Percentiles rank a stretch among this genome's conserved stretches.
These are phyloP conservation scores for Drosophila tani DNA, from an alignment of 1,140 invertebrate genomes.

Conservation along the genomic window DNA sequence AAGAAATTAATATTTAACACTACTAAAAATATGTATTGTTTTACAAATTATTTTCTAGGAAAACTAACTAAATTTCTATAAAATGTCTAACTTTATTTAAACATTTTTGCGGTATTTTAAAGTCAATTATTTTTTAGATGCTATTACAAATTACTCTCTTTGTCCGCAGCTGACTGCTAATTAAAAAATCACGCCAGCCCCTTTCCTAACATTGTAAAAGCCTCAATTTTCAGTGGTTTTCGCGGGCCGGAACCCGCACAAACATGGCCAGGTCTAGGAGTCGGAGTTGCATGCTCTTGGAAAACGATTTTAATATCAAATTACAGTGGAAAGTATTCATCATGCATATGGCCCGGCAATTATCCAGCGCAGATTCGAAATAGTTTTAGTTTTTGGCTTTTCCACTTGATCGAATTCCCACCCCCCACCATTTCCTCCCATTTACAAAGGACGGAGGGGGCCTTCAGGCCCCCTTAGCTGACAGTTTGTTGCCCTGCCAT, in stretches of 20 bases:
- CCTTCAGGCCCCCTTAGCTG: conserved; percentile 6
- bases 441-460: neutral
- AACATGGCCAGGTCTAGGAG: conserved; percentile 16
- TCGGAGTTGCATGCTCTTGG: conserved; percentile 12
- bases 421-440: neutral
- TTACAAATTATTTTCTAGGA: too few species aligned
- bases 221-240: conserved; percentile 20
- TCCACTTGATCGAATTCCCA: conserved; percentile 46
- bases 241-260: conserved; percentile 13
- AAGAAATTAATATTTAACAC: too few species aligned
- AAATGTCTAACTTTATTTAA: neutral
- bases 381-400: conserved; percentile 57
- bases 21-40: too few species aligned
- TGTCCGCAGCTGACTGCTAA: neutral
- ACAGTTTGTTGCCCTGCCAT: conserved; percentile 53
- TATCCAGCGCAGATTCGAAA: conserved; percentile 39
- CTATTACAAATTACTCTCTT: neutral
- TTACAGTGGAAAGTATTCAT: conserved; percentile 46
- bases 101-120: neutral
- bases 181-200: conserved; percentile 23
- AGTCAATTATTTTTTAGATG: neutral
- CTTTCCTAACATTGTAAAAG: neutral
- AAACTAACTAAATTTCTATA: too few species aligned
- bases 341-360: conserved; percentile 35
- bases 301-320: conserved; percentile 49